Percentiles rank a stretch among this genome's conserved stretches.
phyloP scores from a whole-genome alignment of 2,113 vertebrate genomes.

The Maccullochella peelii region DNA sequence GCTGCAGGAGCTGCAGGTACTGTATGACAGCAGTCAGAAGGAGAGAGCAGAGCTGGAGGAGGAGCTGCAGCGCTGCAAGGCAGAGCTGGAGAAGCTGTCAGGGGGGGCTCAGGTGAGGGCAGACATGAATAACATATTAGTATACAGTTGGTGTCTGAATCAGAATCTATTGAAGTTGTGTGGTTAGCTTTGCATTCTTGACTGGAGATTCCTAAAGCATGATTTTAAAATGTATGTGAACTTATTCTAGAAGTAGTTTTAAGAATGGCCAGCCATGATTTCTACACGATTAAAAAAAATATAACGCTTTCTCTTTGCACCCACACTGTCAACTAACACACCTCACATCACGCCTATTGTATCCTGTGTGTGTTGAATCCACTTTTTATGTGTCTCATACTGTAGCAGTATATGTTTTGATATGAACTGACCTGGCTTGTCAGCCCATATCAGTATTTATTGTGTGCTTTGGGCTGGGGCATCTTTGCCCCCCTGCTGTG shows the following conservation, averaged over 20 bases:
- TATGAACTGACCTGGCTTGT: slow-evolving; percentile 67
- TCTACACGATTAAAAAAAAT: slow-evolving; percentile 20
- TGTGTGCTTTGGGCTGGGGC: slow-evolving; percentile 44
- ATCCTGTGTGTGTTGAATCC: slow-evolving; percentile 62
- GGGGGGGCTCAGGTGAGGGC: slow-evolving; percentile 81
- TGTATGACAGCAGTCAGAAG: slow-evolving; percentile 87
- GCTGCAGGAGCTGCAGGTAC: slow-evolving; percentile 85
- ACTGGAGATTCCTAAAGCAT: background rate
- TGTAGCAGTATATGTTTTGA: slow-evolving; percentile 59
- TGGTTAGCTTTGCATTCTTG: background rate
- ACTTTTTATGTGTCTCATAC: slow-evolving; percentile 68
- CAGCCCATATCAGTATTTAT: slow-evolving; percentile 66
- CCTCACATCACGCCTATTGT: slow-evolving; percentile 54
- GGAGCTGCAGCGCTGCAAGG: slow-evolving; percentile 90
- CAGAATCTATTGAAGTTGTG: background rate
- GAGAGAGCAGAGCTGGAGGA: slow-evolving; percentile 88
- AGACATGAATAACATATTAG: background rate
- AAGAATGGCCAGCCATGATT: background rate
- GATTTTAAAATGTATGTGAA: slow-evolving; percentile 1
- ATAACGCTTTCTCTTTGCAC: slow-evolving; percentile 23
- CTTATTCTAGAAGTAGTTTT: background rate
- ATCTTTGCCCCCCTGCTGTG: slow-evolving; percentile 24
- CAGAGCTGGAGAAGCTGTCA: slow-evolving; percentile 88
- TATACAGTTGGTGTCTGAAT: background rate
- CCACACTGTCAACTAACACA: slow-evolving; percentile 47